These are phyloP conservation scores for Arctia plantaginis DNA, from an alignment of 2,888 invertebrate genomes.

Conservation along the genomic window DNA sequence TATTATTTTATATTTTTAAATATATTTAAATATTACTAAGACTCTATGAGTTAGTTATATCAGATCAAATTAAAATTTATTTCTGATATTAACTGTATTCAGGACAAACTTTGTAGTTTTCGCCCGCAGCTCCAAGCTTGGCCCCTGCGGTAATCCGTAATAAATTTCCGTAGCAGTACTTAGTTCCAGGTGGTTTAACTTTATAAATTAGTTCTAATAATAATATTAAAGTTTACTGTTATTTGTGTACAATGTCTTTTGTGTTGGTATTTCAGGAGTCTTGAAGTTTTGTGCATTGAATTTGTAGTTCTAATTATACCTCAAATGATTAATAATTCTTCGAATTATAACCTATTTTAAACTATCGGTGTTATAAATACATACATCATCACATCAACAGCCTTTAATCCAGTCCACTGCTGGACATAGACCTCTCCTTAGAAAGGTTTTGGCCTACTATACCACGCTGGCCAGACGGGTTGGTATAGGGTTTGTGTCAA, in stretches of 20 bases:
- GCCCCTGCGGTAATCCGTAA: not conserved
- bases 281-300: not conserved
- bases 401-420: too few species aligned
- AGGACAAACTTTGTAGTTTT: not conserved
- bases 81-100: not conserved
- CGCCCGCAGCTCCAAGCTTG: not conserved
- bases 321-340: not conserved
- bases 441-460: too few species aligned
- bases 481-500: too few species aligned
- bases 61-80: not conserved
- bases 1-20: too few species aligned
- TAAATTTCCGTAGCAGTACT: not conserved
- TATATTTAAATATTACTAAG: not conserved
- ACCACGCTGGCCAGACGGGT: too few species aligned
- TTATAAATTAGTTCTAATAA: not conserved
- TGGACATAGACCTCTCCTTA: too few species aligned
- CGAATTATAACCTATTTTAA: not conserved
- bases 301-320: not conserved
- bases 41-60: too few species aligned
- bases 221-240: not conserved
- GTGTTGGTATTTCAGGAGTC: not conserved
- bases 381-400: too few species aligned
- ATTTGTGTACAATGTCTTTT: not conserved
- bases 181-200: not conserved
- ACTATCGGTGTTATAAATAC: too few species aligned